Percentiles rank a stretch among this genome's conserved stretches.
Conservation (phyloP, 2,113 vertebrate genomes). For the Varanus salvator region DNA sequence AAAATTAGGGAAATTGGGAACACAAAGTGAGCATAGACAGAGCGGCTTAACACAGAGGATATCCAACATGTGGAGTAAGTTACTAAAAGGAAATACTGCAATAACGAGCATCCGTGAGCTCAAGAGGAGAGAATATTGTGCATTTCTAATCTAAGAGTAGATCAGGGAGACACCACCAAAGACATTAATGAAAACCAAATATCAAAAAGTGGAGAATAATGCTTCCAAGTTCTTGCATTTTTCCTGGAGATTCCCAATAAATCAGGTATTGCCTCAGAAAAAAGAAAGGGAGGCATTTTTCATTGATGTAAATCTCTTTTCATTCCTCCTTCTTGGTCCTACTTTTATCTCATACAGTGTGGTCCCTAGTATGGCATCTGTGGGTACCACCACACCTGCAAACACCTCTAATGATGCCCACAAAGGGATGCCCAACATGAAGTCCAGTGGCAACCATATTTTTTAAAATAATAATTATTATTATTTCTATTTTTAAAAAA, state of each 20-base stretch:
- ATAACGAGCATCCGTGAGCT: slow-evolving; percentile 10
- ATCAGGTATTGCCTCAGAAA: slow-evolving; percentile 16
- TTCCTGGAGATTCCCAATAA: slow-evolving; percentile 7
- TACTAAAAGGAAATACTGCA: slow-evolving; percentile 27
- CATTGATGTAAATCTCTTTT: not conserved
- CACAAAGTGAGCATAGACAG: slow-evolving; percentile 34
- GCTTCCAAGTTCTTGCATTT: slow-evolving; percentile 21
- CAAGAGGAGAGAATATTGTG: not conserved
- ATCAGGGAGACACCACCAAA: slow-evolving; percentile 2
- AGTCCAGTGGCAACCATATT: not conserved
- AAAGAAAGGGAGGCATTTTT: not conserved
- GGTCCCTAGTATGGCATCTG: too few relatives aligned
- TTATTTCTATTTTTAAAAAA: too few relatives aligned
- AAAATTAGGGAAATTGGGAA: slow-evolving; percentile 31
- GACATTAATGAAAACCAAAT: slow-evolving; percentile 29
- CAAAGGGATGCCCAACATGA: too few relatives aligned
- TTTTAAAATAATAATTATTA: too few relatives aligned
- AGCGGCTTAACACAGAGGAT: slow-evolving; percentile 14
- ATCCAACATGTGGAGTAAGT: slow-evolving; percentile 8
- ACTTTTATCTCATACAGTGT: not conserved
- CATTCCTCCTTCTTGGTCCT: slow-evolving; percentile 4
- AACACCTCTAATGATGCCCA: too few relatives aligned
- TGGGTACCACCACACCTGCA: not conserved
- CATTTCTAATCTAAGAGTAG: slow-evolving; percentile 13
- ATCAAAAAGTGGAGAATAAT: not conserved